phyloP scores from a whole-genome alignment of 2,113 vertebrate species.

The Lagopus leucura region DNA sequence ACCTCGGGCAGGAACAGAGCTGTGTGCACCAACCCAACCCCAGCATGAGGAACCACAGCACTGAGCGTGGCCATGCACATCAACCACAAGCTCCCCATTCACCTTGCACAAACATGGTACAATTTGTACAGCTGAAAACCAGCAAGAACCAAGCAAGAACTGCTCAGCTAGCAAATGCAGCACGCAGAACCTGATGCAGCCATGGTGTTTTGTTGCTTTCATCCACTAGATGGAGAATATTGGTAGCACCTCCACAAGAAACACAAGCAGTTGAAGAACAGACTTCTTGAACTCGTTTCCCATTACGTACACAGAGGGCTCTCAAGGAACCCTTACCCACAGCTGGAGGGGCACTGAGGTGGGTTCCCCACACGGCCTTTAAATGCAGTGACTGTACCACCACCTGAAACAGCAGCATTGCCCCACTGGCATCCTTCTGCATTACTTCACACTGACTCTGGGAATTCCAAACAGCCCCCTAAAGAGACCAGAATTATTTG shows the following conservation, averaged over 20 bases:
- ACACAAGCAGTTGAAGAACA: not conserved
- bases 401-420: not conserved
- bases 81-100: not conserved
- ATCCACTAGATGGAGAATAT: slow-evolving; percentile 15
- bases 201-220: not conserved
- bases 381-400: not conserved
- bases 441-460: not conserved
- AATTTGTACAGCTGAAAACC: not conserved
- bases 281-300: not conserved
- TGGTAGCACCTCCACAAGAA: not conserved
- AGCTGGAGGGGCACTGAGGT: not conserved
- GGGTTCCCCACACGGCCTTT: not conserved
- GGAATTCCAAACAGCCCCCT: not conserved
- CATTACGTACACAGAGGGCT: not conserved
- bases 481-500: not conserved
- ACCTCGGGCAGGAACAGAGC: not conserved
- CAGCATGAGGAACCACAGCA: accelerated
- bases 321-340: not conserved
- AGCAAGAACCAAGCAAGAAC: accelerated
- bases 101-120: not conserved
- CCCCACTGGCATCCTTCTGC: not conserved
- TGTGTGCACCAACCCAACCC: accelerated
- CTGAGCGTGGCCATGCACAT: accelerated
- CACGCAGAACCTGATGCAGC: not conserved
- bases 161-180: not conserved